A percentile compares a stretch with the other conserved stretches of the same genome.
Conservation (phyloP, 2,113 vertebrate species). For the Apteryx mantelli region DNA sequence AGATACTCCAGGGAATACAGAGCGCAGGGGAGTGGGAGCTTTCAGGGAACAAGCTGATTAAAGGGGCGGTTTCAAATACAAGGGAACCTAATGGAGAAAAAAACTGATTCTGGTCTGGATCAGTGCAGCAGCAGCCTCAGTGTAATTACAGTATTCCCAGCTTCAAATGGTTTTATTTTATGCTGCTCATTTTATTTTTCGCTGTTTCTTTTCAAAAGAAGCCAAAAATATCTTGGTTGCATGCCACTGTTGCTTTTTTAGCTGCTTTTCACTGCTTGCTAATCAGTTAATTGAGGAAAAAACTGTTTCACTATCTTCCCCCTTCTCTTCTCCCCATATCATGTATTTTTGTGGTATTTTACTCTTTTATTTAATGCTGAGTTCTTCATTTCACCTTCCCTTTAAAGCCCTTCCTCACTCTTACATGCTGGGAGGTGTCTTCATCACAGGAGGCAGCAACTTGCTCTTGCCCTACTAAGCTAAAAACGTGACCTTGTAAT, state of each 20-base stretch:
- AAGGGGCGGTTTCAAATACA: constrained; percentile 20
- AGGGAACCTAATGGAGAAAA: neutral
- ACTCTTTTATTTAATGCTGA: neutral
- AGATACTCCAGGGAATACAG: neutral
- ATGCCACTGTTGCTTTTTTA: neutral
- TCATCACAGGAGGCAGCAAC: constrained; percentile 6
- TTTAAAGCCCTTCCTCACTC: neutral
- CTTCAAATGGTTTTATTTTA: neutral
- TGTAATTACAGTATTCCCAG: neutral
- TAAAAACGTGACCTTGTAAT: constrained; percentile 42
- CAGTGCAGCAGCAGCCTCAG: neutral
- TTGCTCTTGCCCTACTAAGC: neutral
- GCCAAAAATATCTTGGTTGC: neutral
- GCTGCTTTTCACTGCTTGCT: neutral
- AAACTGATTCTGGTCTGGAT: neutral
- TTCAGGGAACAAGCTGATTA: neutral
- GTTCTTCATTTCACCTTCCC: neutral
- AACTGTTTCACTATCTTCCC: neutral
- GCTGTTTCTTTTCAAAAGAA: neutral
- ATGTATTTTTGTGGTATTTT: neutral
- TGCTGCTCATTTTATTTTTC: neutral
- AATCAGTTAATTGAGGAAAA: neutral
- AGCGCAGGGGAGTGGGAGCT: neutral
- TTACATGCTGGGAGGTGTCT: neutral
- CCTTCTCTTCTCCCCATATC: neutral